A percentile compares a stretch with the other conserved stretches of the same genome.
Evolutionary conservation across 2,888 invertebrate species (phyloP).

Genomic region (Ectobius pallidus): DNA sequence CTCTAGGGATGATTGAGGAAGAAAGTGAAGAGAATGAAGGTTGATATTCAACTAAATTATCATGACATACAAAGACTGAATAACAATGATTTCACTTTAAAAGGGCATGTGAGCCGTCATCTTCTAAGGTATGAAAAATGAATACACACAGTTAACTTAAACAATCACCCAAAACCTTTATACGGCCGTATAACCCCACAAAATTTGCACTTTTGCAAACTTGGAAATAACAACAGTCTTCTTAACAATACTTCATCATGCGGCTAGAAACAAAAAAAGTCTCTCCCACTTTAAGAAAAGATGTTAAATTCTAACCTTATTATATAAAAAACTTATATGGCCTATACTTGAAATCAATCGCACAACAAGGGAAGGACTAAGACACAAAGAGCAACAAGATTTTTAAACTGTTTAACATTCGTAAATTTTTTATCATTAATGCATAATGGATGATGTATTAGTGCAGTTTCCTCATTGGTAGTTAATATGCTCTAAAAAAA

Average conservation of each 20-base stretch:
- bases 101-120: background rate
- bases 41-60: too few species aligned
- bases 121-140: background rate
- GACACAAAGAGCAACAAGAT: conserved; percentile 4
- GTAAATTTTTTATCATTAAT: background rate
- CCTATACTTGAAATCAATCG: background rate
- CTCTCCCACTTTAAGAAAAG: background rate
- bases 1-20: too few species aligned
- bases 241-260: background rate
- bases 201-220: background rate
- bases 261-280: background rate
- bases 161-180: background rate
- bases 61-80: background rate
- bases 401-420: background rate
- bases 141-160: background rate
- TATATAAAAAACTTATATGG: background rate
- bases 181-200: background rate
- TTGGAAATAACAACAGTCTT: conserved; percentile 15
- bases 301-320: background rate
- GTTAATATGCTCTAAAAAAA: background rate
- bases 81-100: background rate
- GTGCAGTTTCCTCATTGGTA: background rate
- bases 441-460: background rate
- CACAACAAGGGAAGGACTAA: background rate
- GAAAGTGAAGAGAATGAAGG: background rate